These are phyloP conservation scores for Ctenodactylus gundi DNA, from an alignment of 2,113 vertebrate species.

Conservation along the genomic window DNA sequence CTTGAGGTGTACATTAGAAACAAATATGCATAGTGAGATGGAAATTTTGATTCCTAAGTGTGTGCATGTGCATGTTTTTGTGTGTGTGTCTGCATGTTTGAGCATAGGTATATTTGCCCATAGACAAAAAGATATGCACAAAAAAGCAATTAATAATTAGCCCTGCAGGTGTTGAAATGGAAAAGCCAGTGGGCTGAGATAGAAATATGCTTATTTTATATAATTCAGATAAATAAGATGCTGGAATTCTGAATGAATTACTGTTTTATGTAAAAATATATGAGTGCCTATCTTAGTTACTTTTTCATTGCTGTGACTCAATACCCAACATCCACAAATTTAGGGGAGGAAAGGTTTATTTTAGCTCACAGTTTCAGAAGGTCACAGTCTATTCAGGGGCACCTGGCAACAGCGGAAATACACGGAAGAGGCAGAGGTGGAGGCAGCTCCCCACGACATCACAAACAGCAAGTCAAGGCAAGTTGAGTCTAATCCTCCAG, in stretches of 20 bases:
- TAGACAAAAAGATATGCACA: neutral
- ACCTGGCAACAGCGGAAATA: too few species aligned
- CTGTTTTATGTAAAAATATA: neutral
- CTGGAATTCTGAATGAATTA: neutral
- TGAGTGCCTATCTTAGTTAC: too few species aligned
- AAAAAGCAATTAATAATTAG: constrained; percentile 7
- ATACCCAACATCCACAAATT: too few species aligned
- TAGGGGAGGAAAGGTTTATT: too few species aligned
- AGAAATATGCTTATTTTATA: neutral
- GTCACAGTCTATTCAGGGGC: too few species aligned
- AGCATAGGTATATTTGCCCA: neutral
- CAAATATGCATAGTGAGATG: neutral
- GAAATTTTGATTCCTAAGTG: neutral
- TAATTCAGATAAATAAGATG: neutral
- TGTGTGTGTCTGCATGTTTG: neutral
- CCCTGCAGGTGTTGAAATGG: neutral
- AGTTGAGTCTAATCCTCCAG: too few species aligned
- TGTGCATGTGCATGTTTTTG: neutral
- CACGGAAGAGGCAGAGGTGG: too few species aligned
- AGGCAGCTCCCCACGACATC: too few species aligned
- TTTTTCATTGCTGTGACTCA: too few species aligned
- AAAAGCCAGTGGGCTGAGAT: neutral
- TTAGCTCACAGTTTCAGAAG: too few species aligned
- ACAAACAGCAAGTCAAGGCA: too few species aligned
- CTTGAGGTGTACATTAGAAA: neutral